Percentiles rank a stretch among this genome's conserved stretches.
Evolutionary conservation across 1,140 invertebrate species (phyloP).

Genomic region (Luehdorfia chinensis): DNA sequence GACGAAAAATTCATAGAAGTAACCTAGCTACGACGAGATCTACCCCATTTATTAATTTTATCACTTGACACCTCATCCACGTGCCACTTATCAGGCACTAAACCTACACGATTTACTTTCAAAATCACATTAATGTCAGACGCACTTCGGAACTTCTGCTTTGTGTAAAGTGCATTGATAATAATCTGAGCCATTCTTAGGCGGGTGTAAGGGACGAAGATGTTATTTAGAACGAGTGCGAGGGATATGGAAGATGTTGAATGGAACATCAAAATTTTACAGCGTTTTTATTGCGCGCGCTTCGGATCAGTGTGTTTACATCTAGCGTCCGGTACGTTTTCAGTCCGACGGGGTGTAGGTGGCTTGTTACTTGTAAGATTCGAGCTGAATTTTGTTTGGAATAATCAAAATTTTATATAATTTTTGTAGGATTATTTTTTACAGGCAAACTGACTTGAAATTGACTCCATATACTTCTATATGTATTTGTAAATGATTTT

Average conservation of each 20-base stretch:
- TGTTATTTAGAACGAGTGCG: conserved; percentile 22
- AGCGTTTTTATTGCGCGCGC: conserved; percentile 70
- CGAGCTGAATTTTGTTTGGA: conserved; percentile 21
- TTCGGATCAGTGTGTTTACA: conserved; percentile 58
- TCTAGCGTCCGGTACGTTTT: conserved; percentile 55
- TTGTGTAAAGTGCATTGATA: conserved; percentile 77
- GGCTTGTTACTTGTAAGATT: conserved; percentile 31
- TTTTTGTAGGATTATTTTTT: too few relatives aligned
- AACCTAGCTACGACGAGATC: conserved; percentile 38
- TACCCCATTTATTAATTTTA: conserved; percentile 68
- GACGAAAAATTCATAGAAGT: too few relatives aligned
- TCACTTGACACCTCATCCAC: conserved; percentile 65
- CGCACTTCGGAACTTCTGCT: conserved; percentile 65
- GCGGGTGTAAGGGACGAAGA: conserved; percentile 31
- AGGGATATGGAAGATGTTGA: conserved; percentile 40
- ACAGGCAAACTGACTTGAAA: too few relatives aligned
- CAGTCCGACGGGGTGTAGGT: conserved; percentile 29
- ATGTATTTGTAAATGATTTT: too few relatives aligned
- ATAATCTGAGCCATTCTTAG: conserved; percentile 67
- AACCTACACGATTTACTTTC: conserved; percentile 72
- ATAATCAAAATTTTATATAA: too few relatives aligned
- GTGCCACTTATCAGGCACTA: conserved; percentile 61
- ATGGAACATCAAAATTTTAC: conserved; percentile 77
- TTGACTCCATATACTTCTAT: too few relatives aligned
- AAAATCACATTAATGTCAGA: conserved; percentile 73